Conservation (phyloP, 2,797 vertebrate genomes). For the Mionectes olivaceus region DNA sequence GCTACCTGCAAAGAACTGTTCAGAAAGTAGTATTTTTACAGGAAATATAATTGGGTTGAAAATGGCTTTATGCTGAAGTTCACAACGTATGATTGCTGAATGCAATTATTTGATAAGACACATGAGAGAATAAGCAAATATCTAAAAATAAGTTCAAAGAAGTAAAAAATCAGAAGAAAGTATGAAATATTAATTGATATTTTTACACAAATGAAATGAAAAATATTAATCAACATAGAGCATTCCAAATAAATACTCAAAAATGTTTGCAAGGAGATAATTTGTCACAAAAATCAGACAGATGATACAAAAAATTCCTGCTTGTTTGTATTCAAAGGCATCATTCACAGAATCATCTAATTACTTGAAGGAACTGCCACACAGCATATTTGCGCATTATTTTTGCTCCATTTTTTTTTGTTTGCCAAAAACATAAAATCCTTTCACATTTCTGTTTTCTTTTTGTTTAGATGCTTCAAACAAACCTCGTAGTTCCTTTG, state of each 20-base stretch:
- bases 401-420: not conserved
- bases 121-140: conserved; percentile 58
- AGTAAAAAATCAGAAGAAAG: conserved; percentile 45
- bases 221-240: conserved; percentile 43
- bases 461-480: not conserved
- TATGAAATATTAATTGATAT: conserved; percentile 72
- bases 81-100: conserved; percentile 55
- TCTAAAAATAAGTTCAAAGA: conserved; percentile 74
- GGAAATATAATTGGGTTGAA: conserved; percentile 58
- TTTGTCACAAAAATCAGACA: conserved; percentile 57
- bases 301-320: conserved; percentile 39
- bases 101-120: conserved; percentile 66
- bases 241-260: conserved; percentile 48
- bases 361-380: conserved; percentile 22
- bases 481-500: not conserved
- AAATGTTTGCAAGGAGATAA: conserved; percentile 55
- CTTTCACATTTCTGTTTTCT: not conserved
- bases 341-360: not conserved
- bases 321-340: conserved; percentile 47
- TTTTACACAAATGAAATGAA: conserved; percentile 60
- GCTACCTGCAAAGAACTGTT: conserved; percentile 24
- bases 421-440: not conserved
- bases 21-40: conserved; percentile 55
- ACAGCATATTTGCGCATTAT: not conserved
- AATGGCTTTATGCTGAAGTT: conserved; percentile 10